Percentiles rank a stretch among this genome's conserved stretches.
These are phyloP conservation scores for Pseudomyrmex flavicornis DNA, from an alignment of 1,140 invertebrate genomes.

Conservation along the genomic window DNA sequence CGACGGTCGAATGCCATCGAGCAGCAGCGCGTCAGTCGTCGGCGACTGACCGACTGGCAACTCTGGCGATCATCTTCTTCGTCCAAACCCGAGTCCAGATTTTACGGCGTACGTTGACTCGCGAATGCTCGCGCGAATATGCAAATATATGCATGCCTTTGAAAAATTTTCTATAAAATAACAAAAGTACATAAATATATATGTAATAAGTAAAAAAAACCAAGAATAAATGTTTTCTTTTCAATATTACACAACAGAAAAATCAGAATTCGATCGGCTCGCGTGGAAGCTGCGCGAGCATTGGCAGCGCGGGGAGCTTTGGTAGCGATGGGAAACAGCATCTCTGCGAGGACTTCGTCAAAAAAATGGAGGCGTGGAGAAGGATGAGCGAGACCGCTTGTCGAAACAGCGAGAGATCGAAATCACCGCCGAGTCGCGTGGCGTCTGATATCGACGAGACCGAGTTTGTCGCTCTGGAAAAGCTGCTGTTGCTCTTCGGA, in stretches of 20 bases:
- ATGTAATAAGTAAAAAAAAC: not conserved
- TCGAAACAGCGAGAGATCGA: constrained; percentile 16
- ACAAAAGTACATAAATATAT: not conserved
- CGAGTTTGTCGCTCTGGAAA: constrained; percentile 85
- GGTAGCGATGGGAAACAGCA: constrained; percentile 84
- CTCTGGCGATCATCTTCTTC: constrained; percentile 84
- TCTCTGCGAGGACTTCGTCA: constrained; percentile 89
- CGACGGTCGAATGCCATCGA: constrained; percentile 76
- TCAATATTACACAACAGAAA: not conserved
- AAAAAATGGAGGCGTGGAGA: constrained; percentile 90
- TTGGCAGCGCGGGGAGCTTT: constrained; percentile 35
- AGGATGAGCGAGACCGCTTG: constrained; percentile 78
- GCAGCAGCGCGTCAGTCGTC: constrained; percentile 80
- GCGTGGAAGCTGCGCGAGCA: constrained; percentile 28
- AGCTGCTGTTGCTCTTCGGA: constrained; percentile 57
- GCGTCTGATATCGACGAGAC: constrained; percentile 73
- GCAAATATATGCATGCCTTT: too few relatives aligned
- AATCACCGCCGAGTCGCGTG: not conserved
- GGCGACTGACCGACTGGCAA: constrained; percentile 90
- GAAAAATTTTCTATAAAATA: not conserved
- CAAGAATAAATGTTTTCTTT: not conserved
- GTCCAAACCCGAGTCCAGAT: constrained; percentile 67
- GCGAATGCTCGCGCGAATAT: constrained; percentile 1
- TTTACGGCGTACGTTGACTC: constrained; percentile 39
- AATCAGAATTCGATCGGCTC: constrained; percentile 23